phyloP scores from a whole-genome alignment of 2,113 vertebrate species.

The Clarias macrocephalus region DNA sequence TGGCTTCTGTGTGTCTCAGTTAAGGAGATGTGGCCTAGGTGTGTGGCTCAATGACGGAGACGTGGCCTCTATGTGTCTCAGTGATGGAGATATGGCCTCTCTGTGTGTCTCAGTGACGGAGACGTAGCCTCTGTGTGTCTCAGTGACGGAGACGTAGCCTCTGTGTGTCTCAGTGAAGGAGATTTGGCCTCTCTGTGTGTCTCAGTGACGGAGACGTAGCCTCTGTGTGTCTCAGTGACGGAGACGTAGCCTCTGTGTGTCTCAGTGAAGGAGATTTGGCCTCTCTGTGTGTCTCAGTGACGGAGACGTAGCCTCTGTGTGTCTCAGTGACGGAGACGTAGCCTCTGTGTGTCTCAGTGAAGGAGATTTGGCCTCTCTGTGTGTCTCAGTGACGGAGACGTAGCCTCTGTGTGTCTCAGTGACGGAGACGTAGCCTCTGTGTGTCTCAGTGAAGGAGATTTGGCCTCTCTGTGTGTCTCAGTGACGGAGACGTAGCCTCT shows the following conservation, averaged over 20 bases:
- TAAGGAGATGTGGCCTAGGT: not conserved
- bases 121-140: no score
- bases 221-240: not conserved
- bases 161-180: not conserved
- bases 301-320: no score
- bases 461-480: not conserved
- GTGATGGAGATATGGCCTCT: no score
- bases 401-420: not conserved
- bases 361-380: not conserved
- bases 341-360: not conserved
- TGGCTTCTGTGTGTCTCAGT: not conserved
- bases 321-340: not conserved
- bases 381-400: not conserved
- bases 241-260: not conserved
- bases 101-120: not conserved
- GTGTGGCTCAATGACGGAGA: not conserved
- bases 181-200: not conserved
- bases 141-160: no score
- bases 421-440: not conserved
- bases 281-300: not conserved
- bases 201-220: not conserved
- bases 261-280: not conserved
- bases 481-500: not conserved
- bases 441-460: not conserved
- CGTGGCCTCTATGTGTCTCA: not conserved